Base-by-base conservation (phyloP, 2,797 vertebrate species). In the Kryptopterus vitreolus region DNA sequence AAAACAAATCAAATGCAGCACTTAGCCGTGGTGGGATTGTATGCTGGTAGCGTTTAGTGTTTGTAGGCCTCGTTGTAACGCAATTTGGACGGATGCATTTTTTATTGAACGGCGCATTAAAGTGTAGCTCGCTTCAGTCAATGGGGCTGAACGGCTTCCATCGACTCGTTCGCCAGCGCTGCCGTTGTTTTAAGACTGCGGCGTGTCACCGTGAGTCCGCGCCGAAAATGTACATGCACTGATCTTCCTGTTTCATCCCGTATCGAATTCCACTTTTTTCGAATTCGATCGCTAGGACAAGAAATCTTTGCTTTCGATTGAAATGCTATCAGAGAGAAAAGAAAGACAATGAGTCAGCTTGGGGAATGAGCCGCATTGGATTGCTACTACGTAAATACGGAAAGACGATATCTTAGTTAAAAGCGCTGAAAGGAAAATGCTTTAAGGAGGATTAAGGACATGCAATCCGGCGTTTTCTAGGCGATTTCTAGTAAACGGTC, bases 11-110 rank as follows among this genome's bases (percentile, higher is more conserved):
- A 48, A 50, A 48, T 10, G 31, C 57, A 63, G 55, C 3, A 15
- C 16, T 12, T 24, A 20, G 48, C 68, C 68, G 4, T 72, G 75
- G 24, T 71, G 48, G 24, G 59, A 72, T 53, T 77, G 80, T 33
- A 59, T n/a, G 73, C 58, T 65, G 50, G 29, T 77, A 53, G 62
- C 48, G 16, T 77, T 65, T 52, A 77, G 61, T 58, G 38, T 75
- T 76, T 76, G 59, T 35, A 75, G 53, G 38, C 57, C 57, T 18
- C 35, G 35, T 58, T 57, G 24, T 24, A 65, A 77, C 26, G 74
- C 80, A 38, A 57, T 61, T 16, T 74, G 70, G 61, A 77, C 78
- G 69, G 78, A 82, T 78, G 81, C 61, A 46, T 79, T 81, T 76
- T 70, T 58, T 78, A 76, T 81, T 58, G 77, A 84, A 74, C 76